phyloP scores from a whole-genome alignment of 1,140 invertebrate genomes.

The Parasteatoda tepidariorum region DNA sequence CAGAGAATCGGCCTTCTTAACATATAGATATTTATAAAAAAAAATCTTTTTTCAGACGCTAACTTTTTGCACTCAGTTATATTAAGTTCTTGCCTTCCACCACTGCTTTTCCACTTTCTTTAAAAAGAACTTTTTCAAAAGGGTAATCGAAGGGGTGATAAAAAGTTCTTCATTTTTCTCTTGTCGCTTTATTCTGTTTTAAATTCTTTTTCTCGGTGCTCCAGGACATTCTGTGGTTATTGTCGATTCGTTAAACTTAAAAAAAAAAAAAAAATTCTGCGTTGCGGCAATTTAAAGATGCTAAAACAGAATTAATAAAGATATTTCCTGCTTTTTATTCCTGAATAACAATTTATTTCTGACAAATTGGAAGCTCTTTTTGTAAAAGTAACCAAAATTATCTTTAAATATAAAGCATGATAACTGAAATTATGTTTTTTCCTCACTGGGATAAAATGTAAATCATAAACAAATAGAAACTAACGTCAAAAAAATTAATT shows the following conservation, averaged over 20 bases:
- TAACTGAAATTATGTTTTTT: no score
- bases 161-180: conserved; percentile 22
- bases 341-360: not conserved
- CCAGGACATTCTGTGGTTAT: not conserved
- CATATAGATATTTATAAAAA: not conserved
- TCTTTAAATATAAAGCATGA: no score
- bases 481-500: no score
- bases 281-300: not conserved
- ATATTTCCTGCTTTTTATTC: not conserved
- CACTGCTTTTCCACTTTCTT: not conserved
- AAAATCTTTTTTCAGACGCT: conserved; percentile 37
- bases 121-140: conserved; percentile 48
- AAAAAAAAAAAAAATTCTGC: not conserved
- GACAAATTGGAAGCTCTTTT: no score
- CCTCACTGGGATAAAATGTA: no score
- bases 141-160: conserved; percentile 56
- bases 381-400: no score
- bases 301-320: not conserved
- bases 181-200: conserved; percentile 16
- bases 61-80: conserved; percentile 46
- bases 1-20: conserved; percentile 16
- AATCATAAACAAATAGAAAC: no score
- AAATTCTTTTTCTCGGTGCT: conserved; percentile 12
- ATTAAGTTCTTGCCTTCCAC: conserved; percentile 27
- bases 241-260: not conserved